Conservation (phyloP, 2,888 invertebrate species). For the Ormyrus nitidulus region DNA sequence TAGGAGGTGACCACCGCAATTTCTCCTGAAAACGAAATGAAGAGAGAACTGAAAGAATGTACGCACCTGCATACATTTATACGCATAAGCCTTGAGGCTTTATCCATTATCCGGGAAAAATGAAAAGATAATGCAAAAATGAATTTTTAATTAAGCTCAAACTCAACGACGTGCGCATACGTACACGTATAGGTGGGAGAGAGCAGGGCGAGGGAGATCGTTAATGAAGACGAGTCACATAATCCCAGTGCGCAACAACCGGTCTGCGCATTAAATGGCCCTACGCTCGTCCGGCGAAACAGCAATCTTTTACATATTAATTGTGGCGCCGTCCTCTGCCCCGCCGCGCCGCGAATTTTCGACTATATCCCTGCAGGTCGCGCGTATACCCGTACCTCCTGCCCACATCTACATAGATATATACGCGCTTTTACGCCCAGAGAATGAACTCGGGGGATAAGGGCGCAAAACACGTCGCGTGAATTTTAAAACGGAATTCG, state of each 20-base stretch:
- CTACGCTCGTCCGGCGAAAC: slow-evolving; percentile 1
- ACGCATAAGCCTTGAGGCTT: neutral
- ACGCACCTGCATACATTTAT: neutral
- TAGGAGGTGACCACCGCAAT: neutral
- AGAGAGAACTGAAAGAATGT: neutral
- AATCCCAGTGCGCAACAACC: slow-evolving; percentile 42
- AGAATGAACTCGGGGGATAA: neutral
- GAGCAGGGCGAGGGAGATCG: neutral
- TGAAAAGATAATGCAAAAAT: slow-evolving; percentile 40
- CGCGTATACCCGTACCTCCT: neutral
- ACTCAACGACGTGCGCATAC: neutral
- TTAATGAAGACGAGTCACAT: slow-evolving; percentile 50
- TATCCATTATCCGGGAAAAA: slow-evolving; percentile 44
- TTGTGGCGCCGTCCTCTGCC: slow-evolving; percentile 14
- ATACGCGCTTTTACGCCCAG: neutral
- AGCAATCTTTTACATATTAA: slow-evolving; percentile 52
- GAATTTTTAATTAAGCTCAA: slow-evolving; percentile 38
- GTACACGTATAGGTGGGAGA: neutral
- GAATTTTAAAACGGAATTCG: slow-evolving; percentile 36
- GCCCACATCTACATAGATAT: too few species aligned
- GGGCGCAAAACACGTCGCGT: slow-evolving; percentile 36
- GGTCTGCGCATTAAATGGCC: slow-evolving; percentile 36
- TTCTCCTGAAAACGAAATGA: neutral
- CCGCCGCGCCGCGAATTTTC: slow-evolving; percentile 14
- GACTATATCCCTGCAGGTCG: neutral